Evolutionary conservation across 1,140 invertebrate species (phyloP), one percentile per base, ranked within the genome.

Genomic region (Brachionus manjavacas): DNA sequence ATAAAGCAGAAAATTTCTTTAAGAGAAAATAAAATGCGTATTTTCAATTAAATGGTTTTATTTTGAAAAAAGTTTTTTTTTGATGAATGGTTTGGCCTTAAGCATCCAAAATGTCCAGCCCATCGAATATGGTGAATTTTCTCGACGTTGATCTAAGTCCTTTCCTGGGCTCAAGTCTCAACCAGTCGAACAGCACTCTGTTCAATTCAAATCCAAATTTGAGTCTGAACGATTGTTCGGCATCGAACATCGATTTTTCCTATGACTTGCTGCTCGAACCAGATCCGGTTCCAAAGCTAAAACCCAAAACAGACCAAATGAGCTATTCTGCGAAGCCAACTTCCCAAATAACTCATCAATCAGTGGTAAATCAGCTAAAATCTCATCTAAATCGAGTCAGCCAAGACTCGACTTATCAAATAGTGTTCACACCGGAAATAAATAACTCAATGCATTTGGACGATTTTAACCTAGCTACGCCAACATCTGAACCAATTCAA

Each of bases 31-130:
- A 72, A 72, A 72, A 72, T 72, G 68, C 68, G 68, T 72, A 72
- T 72, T 43, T 72, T 72, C 16, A 41, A 72, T 72, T 72, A 23
- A 60, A 60, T 60, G 52, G 20, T 60, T 60, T 20, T 60, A 60
- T 60, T 39, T 72, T 72, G 68, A 76, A 49, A 12, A 76, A 49
- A 76, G 31, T 25, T 76, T 49, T 25, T 20, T 25, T 46, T 49
- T 49, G 23, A 25, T 35, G 25, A 28, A 28, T 49, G 20, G 3
- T 76, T 76, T n/a, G 43, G n/a, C 41, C 7, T 35, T n/a, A 28
- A 72, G 31, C 28, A 9, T 43, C n/a, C 20, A 74, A 76, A 76
- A 76, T 76, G 72, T 76, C 72, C 41, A 76, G 43, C 52, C 43
- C 72, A 39, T 39, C 66, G 14, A 76, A 76, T 14, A 49, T 76